Evolutionary conservation across 2,888 invertebrate genomes (phyloP).

Genomic region (Mantis religiosa): DNA sequence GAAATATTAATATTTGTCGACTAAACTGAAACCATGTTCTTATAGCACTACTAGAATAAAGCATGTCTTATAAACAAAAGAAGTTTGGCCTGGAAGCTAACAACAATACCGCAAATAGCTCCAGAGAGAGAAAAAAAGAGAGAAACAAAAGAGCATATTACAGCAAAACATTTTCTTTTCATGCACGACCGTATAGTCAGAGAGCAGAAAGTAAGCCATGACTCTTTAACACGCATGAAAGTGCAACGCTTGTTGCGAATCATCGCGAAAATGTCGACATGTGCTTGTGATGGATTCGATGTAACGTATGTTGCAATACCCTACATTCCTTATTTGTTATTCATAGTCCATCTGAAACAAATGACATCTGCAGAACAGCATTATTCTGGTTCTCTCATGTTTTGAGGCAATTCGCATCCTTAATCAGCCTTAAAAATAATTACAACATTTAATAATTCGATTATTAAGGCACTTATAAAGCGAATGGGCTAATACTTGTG

Average conservation of each 20-base stretch:
- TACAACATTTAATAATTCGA: too few species aligned
- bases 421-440: too few species aligned
- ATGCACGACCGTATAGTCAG: background rate
- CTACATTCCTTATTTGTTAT: background rate
- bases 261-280: background rate
- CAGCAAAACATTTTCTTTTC: background rate
- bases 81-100: too few species aligned
- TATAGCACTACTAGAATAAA: too few species aligned
- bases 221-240: background rate
- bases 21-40: too few species aligned
- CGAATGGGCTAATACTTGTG: too few species aligned
- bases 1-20: too few species aligned
- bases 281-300: background rate
- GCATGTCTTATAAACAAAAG: too few species aligned
- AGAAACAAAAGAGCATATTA: background rate
- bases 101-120: background rate
- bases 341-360: background rate
- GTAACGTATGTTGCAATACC: background rate
- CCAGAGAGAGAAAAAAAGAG: background rate
- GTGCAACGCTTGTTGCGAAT: background rate
- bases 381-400: too few species aligned
- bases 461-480: too few species aligned
- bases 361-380: background rate
- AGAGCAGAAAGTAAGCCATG: background rate
- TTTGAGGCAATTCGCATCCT: too few species aligned